These are phyloP conservation scores for Hipposideros larvatus DNA, from an alignment of 2,797 vertebrate genomes.

Conservation along the genomic window DNA sequence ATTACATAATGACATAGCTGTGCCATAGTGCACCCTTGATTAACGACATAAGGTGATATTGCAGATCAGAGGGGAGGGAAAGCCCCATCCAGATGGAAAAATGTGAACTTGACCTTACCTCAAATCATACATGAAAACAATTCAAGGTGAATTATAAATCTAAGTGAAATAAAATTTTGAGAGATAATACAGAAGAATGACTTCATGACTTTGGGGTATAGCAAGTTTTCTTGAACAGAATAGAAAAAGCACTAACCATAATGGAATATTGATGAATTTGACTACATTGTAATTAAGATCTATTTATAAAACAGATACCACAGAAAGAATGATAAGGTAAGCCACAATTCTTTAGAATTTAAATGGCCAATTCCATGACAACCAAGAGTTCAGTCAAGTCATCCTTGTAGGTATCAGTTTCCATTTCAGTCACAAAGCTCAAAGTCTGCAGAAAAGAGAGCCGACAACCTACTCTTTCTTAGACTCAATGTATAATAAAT, in stretches of 20 bases:
- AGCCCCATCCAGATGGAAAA: not conserved
- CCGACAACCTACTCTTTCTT: not conserved
- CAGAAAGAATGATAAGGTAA: not conserved
- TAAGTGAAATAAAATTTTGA: conserved; percentile 29
- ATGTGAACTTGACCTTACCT: not conserved
- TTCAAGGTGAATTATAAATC: conserved; percentile 18
- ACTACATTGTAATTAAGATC: not conserved
- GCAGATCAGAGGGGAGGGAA: not conserved
- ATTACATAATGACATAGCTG: not conserved
- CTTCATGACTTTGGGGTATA: not conserved
- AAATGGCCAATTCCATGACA: not conserved
- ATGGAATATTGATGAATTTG: not conserved
- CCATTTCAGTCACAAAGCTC: not conserved
- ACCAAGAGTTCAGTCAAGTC: not conserved
- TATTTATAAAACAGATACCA: not conserved
- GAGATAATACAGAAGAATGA: conserved; percentile 33
- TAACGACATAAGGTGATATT: not conserved
- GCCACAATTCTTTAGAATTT: conserved; percentile 13
- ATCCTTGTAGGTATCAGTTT: not conserved
- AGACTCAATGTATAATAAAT: not conserved
- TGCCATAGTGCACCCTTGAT: not conserved
- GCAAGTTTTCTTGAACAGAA: conserved; percentile 3
- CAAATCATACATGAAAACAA: not conserved
- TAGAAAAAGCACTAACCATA: not conserved
- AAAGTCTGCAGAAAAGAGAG: not conserved